A percentile compares a stretch with the other conserved stretches of the same genome.
phyloP scores from a whole-genome alignment of 1,140 invertebrate genomes.

The Hestina assimilis region DNA sequence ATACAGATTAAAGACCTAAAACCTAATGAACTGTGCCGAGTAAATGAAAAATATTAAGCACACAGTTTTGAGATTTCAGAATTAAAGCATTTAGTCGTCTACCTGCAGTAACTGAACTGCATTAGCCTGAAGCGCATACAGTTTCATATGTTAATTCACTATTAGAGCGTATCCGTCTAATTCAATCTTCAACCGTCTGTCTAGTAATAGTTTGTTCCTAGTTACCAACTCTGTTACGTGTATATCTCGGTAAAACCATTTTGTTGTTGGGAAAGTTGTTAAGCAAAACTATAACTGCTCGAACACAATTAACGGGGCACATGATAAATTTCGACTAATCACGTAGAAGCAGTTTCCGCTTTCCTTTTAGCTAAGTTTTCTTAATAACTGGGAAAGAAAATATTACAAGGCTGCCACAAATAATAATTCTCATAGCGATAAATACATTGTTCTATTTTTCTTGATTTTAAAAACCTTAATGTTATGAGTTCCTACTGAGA shows the following conservation, averaged over 20 bases:
- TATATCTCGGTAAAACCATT: conserved; percentile 5
- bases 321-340: not conserved
- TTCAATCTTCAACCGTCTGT: conserved; percentile 20
- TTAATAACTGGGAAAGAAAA: too few species aligned
- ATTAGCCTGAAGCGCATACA: not conserved
- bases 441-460: too few species aligned
- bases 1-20: too few species aligned
- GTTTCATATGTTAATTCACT: conserved; percentile 7
- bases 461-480: too few species aligned
- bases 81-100: not conserved
- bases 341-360: too few species aligned
- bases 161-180: conserved; percentile 8
- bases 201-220: conserved; percentile 17
- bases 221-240: conserved; percentile 16
- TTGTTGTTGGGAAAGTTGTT: not conserved
- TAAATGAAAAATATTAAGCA: too few species aligned
- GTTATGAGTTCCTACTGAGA: too few species aligned
- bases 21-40: too few species aligned
- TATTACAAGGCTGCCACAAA: too few species aligned
- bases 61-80: too few species aligned
- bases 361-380: too few species aligned
- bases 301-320: not conserved
- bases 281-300: not conserved
- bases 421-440: too few species aligned
- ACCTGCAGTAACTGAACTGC: conserved; percentile 2